These are phyloP conservation scores for Drepana arcuata DNA, from an alignment of 1,140 invertebrate genomes.

Conservation along the genomic window DNA sequence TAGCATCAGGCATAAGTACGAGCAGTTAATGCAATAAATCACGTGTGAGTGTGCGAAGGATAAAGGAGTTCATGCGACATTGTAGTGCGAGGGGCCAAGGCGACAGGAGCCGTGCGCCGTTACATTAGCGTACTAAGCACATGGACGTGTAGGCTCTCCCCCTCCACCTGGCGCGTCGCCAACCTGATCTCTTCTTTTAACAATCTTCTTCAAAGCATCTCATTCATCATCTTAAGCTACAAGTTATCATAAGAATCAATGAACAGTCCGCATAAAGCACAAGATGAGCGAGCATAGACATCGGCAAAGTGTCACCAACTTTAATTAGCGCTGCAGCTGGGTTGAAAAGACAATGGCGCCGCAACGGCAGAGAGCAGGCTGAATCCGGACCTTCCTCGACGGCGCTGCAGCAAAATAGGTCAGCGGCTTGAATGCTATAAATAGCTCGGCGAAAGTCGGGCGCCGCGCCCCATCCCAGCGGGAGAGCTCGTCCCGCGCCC, in stretches of 20 bases:
- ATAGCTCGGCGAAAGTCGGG: slow-evolving; percentile 67
- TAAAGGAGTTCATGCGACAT: slow-evolving; percentile 6
- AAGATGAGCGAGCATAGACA: too few species aligned
- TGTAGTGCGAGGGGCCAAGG: not conserved
- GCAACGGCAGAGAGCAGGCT: slow-evolving; percentile 55
- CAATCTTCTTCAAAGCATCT: too few species aligned
- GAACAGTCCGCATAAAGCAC: too few species aligned
- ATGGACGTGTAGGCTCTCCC: slow-evolving; percentile 32
- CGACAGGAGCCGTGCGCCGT: slow-evolving; percentile 6
- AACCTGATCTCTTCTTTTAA: too few species aligned
- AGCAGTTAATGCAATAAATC: slow-evolving; percentile 17
- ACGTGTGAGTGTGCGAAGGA: slow-evolving; percentile 11
- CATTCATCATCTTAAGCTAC: too few species aligned
- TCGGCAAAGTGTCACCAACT: slow-evolving; percentile 63
- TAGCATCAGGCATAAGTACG: too few species aligned
- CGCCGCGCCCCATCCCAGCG: slow-evolving; percentile 51
- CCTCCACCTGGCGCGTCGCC: too few species aligned
- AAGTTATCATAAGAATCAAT: too few species aligned
- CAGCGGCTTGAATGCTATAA: slow-evolving; percentile 69
- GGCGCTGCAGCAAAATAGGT: slow-evolving; percentile 68
- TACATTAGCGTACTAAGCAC: slow-evolving; percentile 47
- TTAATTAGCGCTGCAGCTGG: slow-evolving; percentile 67
- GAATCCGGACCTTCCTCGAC: slow-evolving; percentile 66
- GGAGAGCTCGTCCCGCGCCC: slow-evolving; percentile 32
- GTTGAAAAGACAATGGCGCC: slow-evolving; percentile 65